Base-by-base conservation (phyloP, 2,888 invertebrate species). In the Philereme vetulata region DNA sequence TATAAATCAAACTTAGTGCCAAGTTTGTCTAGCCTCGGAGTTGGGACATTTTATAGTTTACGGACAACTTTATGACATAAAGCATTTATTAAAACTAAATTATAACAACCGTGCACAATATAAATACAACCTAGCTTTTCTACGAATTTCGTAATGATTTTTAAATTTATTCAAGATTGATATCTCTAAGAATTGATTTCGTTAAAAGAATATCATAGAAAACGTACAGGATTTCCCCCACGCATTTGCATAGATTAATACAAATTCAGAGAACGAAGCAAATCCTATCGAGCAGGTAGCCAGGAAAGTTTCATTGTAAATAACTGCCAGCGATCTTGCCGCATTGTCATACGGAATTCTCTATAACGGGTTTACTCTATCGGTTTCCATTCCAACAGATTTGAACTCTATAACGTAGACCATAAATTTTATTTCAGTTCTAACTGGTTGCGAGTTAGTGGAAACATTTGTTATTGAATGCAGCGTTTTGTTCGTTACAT, bases 391-490 rank as follows among this genome's bases (percentile, higher is more conserved):
- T 69, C 66, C 64, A 65, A 64, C 62, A 60, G 66, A 65, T 71
- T 68, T 60, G 56, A 71, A 68, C 72, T 72, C 67, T 72, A 71
- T 70, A 66, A 65, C 68, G 51, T 55, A 51, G 45, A 4, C 11
- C 33, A 62, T 68, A 67, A 65, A 67, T 66, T 54, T 53, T 49
- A 66, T 55, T 66, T 66, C 61, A 47, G 64, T 54, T 60, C 50
- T 44, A 54, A 64, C 60, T 44, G 51, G 60, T 32, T 56, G 35
- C 53, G 52, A 65, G 65, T 67, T 66, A 63, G 60, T 63, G 62
- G 56, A 51, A 56, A 64, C 63, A 66, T 63, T 63, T 65, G 64
- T 53, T 71, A 71, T 64, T 61, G 69, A 69, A 71, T 65, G 63
- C 64, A 62, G 62, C 65, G 68, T 64, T 68, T 65, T 64, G 66